Base-by-base conservation (phyloP, 2,888 invertebrate species). In the Cataglyphis livida region DNA sequence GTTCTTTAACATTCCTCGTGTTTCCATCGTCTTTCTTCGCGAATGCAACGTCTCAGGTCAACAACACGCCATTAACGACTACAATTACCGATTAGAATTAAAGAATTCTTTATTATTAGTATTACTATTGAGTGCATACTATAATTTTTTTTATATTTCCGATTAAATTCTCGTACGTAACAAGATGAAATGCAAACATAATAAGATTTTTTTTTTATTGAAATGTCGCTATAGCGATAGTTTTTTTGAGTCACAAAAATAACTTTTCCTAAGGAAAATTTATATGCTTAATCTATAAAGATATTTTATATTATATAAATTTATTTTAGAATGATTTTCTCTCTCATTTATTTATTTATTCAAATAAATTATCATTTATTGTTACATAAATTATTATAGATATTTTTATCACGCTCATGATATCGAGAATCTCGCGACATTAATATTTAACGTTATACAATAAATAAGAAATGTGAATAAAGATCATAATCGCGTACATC, bases 1-100 rank as follows among this genome's bases (percentile, higher is more conserved):
- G 5, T 65, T 54, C 75, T 51, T n/a, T 25, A 38, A 28, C 54
- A 66, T 76, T 76, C 74, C 54, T 76, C 48, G 7, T 57, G 25
- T 62, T 51, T 48, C 48, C 51, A 25, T 10, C 66, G 66, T 38
- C 32, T 44, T 15, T 44, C 32, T 44, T 21, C 44, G 7, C 25
- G 65, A 65, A 48, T 51, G 18, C 48, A 51, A 66, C 35, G 10
- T 65, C 12, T 25, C 48, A 2, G 25, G 4, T 25, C 25, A 38
- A 54, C 18, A 12, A 12, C 25, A 51, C 32, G 35, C 41, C 28
- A 6, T 41, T 41, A n/a, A 64, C 21, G 35, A 1, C 12, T 12
- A n/a, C n/a, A 51, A 51, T 25, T 25, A 35, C 28, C 18, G 35
- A 1, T 3, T 12, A n/a, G 51, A 51, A 51, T 25, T 25, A 35